Conservation (phyloP, 1,140 invertebrate genomes). For the Semibalanus balanoides region DNA sequence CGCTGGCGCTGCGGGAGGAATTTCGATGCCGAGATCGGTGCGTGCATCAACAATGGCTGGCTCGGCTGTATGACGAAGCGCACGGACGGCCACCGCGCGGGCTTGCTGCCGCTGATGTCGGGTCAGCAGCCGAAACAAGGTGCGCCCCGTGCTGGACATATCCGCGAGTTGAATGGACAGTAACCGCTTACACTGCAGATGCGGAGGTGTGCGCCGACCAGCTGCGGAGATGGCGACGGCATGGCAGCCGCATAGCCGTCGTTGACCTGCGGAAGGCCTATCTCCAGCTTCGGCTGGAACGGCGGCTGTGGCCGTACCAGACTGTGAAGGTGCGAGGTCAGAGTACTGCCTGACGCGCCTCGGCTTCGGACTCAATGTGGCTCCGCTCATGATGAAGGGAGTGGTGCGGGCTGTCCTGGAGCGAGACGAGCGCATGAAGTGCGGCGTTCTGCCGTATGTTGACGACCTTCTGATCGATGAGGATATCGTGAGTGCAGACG, state of each 20-base stretch:
- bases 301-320: slow-evolving; percentile 6
- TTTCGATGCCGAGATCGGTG: neutral
- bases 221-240: neutral
- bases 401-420: neutral
- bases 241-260: neutral
- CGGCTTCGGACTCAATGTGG: neutral
- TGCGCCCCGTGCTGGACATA: neutral
- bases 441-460: neutral
- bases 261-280: slow-evolving; percentile 5
- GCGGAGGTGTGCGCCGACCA: slow-evolving; percentile 3
- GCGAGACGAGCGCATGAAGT: neutral
- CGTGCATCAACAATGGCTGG: neutral
- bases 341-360: neutral
- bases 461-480: slow-evolving; percentile 4
- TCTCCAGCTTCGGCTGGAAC: neutral
- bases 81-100: neutral
- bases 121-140: neutral
- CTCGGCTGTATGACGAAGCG: neutral
- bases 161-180: neutral
- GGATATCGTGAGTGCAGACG: neutral
- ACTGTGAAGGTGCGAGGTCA: neutral
- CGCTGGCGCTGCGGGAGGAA: neutral
- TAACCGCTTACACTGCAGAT: slow-evolving; percentile 5
- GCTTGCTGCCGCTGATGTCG: neutral
- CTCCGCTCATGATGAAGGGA: neutral